These are phyloP conservation scores for Leptopilina clavipes DNA, from an alignment of 1,140 invertebrate genomes.

Conservation along the genomic window DNA sequence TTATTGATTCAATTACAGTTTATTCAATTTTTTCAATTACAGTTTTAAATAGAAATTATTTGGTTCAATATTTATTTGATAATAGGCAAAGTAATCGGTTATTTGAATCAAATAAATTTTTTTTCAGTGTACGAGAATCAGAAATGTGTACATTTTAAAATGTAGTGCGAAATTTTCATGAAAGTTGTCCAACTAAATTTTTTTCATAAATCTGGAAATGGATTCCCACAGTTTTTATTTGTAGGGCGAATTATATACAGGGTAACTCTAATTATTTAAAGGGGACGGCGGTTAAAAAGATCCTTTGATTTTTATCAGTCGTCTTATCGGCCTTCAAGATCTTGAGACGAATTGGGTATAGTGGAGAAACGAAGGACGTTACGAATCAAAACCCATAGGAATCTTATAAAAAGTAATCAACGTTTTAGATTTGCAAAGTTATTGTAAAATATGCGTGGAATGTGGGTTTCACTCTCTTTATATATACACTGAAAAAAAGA, in stretches of 20 bases:
- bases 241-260: not conserved
- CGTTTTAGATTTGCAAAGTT: not conserved
- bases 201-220: constrained; percentile 22
- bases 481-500: too few species aligned
- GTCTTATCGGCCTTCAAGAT: not conserved
- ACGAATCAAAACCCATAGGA: not conserved
- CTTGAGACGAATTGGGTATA: not conserved
- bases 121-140: too few species aligned
- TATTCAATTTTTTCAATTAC: too few species aligned
- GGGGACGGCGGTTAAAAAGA: not conserved
- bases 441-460: constrained; percentile 2
- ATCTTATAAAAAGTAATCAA: not conserved
- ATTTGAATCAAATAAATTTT: too few species aligned
- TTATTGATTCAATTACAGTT: too few species aligned
- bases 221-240: constrained; percentile 4
- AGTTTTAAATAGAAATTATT: too few species aligned
- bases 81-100: too few species aligned
- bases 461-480: not conserved
- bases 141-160: too few species aligned
- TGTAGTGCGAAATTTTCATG: too few species aligned
- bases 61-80: too few species aligned
- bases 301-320: not conserved
- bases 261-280: constrained; percentile 25
- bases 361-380: not conserved
- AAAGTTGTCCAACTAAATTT: not conserved